Evolutionary conservation across 2,113 vertebrate species (phyloP).

Genomic region (Myxocyprinus asiaticus): DNA sequence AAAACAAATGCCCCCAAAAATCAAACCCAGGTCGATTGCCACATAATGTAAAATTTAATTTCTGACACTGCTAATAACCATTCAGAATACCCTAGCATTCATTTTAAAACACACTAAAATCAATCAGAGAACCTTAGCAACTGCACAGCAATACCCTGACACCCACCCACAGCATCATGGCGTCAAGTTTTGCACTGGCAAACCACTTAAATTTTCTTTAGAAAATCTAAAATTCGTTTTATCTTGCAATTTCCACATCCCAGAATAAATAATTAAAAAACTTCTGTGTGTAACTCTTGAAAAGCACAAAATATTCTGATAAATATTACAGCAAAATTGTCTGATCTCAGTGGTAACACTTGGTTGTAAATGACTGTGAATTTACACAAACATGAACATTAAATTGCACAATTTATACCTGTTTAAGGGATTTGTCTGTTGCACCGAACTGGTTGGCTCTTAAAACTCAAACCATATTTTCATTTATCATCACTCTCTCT

Average conservation of each 20-base stretch:
- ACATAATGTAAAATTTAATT: no score
- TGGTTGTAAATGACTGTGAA: not conserved
- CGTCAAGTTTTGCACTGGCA: no score
- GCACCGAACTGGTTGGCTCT: not conserved
- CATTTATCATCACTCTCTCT: not conserved
- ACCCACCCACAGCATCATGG: no score
- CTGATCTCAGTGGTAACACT: not conserved
- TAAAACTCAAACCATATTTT: not conserved
- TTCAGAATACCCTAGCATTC: not conserved
- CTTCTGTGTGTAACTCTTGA: not conserved
- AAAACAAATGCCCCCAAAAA: no score
- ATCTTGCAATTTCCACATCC: not conserved
- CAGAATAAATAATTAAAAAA: not conserved
- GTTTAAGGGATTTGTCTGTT: not conserved
- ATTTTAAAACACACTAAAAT: no score
- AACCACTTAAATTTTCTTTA: no score
- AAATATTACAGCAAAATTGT: not conserved
- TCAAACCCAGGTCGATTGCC: no score
- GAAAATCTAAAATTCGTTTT: not conserved
- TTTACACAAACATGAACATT: slow-evolving; percentile 7
- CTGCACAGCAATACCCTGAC: no score
- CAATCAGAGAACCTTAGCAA: no score
- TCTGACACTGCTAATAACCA: not conserved
- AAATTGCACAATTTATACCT: not conserved
- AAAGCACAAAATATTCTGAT: not conserved